A percentile compares a stretch with the other conserved stretches of the same genome.
Evolutionary conservation across 2,113 vertebrate species (phyloP).

Genomic region (Bos taurus): ARS-UCD2.0 NC_037332.1:105014501-105015000

Average conservation of each 20-base stretch:
- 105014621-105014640: background rate
- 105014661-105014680: background rate
- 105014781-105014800: background rate
- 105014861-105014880: background rate
- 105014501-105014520: slow-evolving; percentile 12
- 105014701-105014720: background rate
- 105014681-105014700: background rate
- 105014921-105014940: background rate
- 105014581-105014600: slow-evolving; percentile 30
- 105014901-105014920: background rate
- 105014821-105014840: too few relatives aligned
- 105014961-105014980: background rate
- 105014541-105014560: slow-evolving; percentile 40
- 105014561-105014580: slow-evolving; percentile 38
- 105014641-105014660: background rate
- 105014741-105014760: background rate
- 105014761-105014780: background rate
- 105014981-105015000: background rate
- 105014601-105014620: slow-evolving; percentile 22
- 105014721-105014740: too few relatives aligned
- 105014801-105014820: too few relatives aligned
- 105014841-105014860: background rate
- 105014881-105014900: background rate
- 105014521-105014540: slow-evolving; percentile 11
- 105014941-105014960: background rate